These are phyloP conservation scores for Drosophila ironensis DNA, from an alignment of 1,140 invertebrate species.

Conservation along the genomic window DNA sequence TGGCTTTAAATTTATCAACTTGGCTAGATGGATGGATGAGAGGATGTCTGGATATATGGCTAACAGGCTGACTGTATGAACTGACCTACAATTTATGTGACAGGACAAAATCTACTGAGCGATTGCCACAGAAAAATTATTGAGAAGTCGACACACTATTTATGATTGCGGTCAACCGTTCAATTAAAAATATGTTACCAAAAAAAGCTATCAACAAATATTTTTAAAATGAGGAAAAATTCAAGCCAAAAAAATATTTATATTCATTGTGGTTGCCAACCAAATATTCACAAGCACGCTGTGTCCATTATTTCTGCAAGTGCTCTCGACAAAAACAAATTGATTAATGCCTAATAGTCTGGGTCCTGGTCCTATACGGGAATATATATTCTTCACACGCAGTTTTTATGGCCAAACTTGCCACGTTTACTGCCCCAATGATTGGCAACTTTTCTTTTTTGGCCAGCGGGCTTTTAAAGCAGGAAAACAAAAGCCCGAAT, in stretches of 20 bases:
- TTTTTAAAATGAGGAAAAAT: too few species aligned
- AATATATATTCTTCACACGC: not conserved
- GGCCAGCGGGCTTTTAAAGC: slow-evolving; percentile 26
- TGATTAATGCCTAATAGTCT: slow-evolving; percentile 2
- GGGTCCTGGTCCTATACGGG: not conserved
- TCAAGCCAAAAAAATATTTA: too few species aligned
- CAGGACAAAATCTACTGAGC: not conserved
- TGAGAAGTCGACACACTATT: too few species aligned
- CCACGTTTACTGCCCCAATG: slow-evolving; percentile 48
- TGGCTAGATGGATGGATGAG: not conserved
- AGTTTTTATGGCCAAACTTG: slow-evolving; percentile 38
- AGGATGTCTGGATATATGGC: not conserved
- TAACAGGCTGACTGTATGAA: slow-evolving; percentile 20
- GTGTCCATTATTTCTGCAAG: not conserved
- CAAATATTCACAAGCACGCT: too few species aligned
- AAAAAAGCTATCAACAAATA: too few species aligned
- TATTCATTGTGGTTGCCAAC: too few species aligned
- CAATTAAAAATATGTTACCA: too few species aligned
- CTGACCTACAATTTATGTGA: slow-evolving; percentile 10
- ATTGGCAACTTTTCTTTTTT: slow-evolving; percentile 37
- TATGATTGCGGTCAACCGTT: too few species aligned
- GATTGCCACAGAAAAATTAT: slow-evolving; percentile 10
- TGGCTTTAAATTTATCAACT: slow-evolving; percentile 64
- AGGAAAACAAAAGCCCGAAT: slow-evolving; percentile 19
- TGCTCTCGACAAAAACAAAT: not conserved